phyloP scores from a whole-genome alignment of 2,113 vertebrate genomes.

The Xyliphius kryptos region DNA sequence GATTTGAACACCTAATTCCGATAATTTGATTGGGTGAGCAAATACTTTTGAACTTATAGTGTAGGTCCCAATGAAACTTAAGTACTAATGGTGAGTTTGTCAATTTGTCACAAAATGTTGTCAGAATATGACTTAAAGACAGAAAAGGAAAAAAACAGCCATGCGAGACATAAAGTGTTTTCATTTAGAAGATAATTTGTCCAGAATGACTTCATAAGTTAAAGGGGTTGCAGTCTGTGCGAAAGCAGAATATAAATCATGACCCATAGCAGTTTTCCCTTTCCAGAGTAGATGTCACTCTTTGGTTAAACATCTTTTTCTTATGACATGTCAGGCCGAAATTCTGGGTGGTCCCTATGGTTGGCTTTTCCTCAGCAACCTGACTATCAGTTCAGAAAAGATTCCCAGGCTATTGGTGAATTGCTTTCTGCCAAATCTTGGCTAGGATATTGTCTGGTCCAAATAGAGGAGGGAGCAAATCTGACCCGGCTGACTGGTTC shows the following conservation, averaged over 20 bases:
- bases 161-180: too few relatives aligned
- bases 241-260: too few relatives aligned
- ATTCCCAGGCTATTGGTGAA: slow-evolving; percentile 40
- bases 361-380: slow-evolving; percentile 25
- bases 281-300: slow-evolving; percentile 40
- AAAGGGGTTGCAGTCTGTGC: slow-evolving; percentile 20
- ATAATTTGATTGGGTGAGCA: too few relatives aligned
- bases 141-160: too few relatives aligned
- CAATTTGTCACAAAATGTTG: too few relatives aligned
- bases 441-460: slow-evolving; percentile 44
- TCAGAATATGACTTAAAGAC: too few relatives aligned
- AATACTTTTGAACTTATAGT: too few relatives aligned
- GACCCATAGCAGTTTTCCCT: slow-evolving; percentile 33
- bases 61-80: too few relatives aligned
- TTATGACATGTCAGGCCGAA: slow-evolving; percentile 26
- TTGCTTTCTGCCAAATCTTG: slow-evolving; percentile 46
- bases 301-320: slow-evolving; percentile 26
- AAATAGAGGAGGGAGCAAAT: slow-evolving; percentile 54
- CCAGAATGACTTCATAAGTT: background rate
- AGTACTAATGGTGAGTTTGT: too few relatives aligned
- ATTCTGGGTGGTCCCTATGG: slow-evolving; percentile 39
- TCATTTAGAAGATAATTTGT: too few relatives aligned
- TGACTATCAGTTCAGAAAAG: slow-evolving; percentile 33
- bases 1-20: too few relatives aligned
- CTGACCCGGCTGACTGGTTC: slow-evolving; percentile 66